Base-by-base conservation (phyloP, 2,797 vertebrate genomes). In the Lutjanus argentimaculatus region DNA sequence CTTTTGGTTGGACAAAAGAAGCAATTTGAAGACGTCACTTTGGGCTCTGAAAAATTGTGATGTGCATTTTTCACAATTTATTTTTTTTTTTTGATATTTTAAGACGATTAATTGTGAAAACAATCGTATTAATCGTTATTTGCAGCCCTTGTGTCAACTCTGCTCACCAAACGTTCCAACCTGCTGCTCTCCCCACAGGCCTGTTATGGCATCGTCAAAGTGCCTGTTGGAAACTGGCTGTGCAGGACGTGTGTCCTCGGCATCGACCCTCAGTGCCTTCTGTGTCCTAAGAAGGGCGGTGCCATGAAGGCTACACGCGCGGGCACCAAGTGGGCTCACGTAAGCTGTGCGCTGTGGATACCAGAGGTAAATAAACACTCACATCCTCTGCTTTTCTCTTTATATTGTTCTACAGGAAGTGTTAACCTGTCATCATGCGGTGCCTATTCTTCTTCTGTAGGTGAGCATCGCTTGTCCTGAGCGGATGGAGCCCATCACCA, bases 321-420 rank as follows among this genome's bases (percentile, higher is more conserved):
- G 0, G 99, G 98, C 62, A 98, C 96, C 77, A 98, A 98, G 93
- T 99, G 99, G 99, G 98, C 97, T 9, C 99, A 99, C 15, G 99
- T 99, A 45, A 99, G 99, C 95, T 99, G 99, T 85, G 98, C 99
- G 57, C 96, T 99, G 72, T 99, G 99, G 99, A 99, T 99, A 91
- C 99, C 99, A 15, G 99, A 99, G 97, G 99, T 99, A 94, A 93
- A 79, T 9, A 17, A 17, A 12, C 40, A 0, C 16, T 12, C 14
- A 6, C 2, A n/a, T 15, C 42, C 22, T 52, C 49, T 7, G 43
- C n/a, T 8, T 0, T 16, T 21, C 3, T 43, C 11, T 56, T 16
- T 19, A 6, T 7, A 3, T 36, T 42, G 6, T 49, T 21, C 2
- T 12, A 6, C 46, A 30, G 8, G 6, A 7, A 25, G 36, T 5